Evolutionary conservation across 64 coral and sea anemone genomes (phyloP).

Genomic region (Acropora tenuis): DNA sequence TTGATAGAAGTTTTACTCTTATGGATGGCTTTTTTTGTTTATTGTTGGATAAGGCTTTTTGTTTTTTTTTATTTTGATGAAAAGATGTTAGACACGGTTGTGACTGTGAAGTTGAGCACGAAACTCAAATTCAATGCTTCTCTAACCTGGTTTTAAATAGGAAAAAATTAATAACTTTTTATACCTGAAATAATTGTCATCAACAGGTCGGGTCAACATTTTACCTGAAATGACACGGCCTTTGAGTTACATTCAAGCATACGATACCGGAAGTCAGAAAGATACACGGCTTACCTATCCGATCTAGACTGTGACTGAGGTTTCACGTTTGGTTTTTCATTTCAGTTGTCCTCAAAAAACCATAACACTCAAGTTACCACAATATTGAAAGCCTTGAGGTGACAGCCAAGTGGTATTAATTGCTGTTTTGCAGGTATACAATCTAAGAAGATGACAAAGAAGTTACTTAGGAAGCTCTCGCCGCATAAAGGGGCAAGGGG

Average conservation of each 20-base stretch:
- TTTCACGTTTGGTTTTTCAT: no score
- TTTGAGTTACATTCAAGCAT: not conserved
- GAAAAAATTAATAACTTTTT: not conserved
- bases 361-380: no score
- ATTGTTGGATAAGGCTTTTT: no score
- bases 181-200: not conserved
- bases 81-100: no score
- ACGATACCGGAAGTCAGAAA: not conserved
- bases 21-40: no score
- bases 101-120: no score
- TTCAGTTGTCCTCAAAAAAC: no score
- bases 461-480: slow-evolving; percentile 17
- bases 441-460: slow-evolving; percentile 1
- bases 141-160: not conserved
- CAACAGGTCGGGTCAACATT: not conserved
- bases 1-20: not conserved
- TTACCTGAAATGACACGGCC: not conserved
- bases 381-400: no score
- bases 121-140: not conserved
- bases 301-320: not conserved
- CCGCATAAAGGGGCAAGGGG: not conserved
- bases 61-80: no score
- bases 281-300: not conserved
- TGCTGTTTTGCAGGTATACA: not conserved
- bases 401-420: not conserved